Base-by-base conservation (phyloP, 2,797 vertebrate species). In the Galagoides demidoff region DNA sequence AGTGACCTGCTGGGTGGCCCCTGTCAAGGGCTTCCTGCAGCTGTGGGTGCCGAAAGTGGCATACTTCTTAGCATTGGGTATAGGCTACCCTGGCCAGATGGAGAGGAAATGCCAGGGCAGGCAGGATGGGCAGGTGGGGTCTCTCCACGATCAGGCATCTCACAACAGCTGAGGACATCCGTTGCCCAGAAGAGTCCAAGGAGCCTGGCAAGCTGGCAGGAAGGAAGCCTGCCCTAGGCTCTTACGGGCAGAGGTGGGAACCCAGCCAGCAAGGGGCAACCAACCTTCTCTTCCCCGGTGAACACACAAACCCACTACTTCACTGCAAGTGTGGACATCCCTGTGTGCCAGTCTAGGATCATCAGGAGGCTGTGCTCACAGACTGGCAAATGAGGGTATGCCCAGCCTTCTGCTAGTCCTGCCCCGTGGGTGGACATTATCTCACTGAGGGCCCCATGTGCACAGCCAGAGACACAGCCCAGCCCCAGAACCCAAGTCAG, bases 151-250 rank as follows among this genome's bases (percentile, higher is more conserved):
- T 84, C 13, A 43, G 76, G 73, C 31, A 1, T 43, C 82, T 78
- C 73, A 66, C 13, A 31, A 57, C 59, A 78, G 83, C 92, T 17
- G 43, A 79, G 79, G 68, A 64, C 0, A 23, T 25, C 49, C 14
- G 22, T 25, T 27, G 0, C 45, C 70, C 37, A 77, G 70, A 91
- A 63, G 20, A 55, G 63, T 37, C 85, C 34, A 23, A 31, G 79
- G 71, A 92, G 37, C 39, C 74, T 27, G 13, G 39, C 0, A 3
- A 83, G 45, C 25, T 5, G 23, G 77, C 66, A 87, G 91, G 87
- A 97, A 96, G 91, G 95, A 96, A 96, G 57, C n/a, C 71, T 8
- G 20, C 27, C 7, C 71, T 34, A 14, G 6, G 61, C 49, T 81
- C n/a, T 93, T 87, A 59, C 5, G 0, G 88, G 89, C 84, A 90